These are phyloP conservation scores for Amaurobius ferox DNA, from an alignment of 2,888 invertebrate species.

Conservation along the genomic window DNA sequence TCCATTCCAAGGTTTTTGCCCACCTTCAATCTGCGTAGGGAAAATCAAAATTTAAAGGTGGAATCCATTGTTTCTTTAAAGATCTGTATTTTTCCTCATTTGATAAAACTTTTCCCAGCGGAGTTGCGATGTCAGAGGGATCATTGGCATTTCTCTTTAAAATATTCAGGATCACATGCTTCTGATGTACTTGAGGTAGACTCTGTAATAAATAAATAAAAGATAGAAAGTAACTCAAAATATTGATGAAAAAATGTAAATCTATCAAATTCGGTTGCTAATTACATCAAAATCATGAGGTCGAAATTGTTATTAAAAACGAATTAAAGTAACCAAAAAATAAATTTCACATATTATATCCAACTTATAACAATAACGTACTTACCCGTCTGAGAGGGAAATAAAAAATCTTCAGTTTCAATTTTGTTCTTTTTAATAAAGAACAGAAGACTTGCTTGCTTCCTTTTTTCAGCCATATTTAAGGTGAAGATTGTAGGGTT, in stretches of 20 bases:
- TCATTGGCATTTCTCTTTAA: too few species aligned
- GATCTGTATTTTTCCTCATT: not conserved
- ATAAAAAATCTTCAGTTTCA: not conserved
- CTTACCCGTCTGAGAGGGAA: not conserved
- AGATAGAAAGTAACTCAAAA: not conserved
- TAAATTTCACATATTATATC: too few species aligned
- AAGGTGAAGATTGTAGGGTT: too few species aligned
- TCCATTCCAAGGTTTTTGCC: not conserved
- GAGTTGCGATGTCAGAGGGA: not conserved
- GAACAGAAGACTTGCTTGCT: not conserved
- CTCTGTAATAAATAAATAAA: not conserved
- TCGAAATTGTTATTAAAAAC: not conserved
- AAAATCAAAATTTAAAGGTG: not conserved
- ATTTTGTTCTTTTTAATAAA: not conserved
- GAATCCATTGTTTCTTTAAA: not conserved
- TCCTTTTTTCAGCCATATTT: slow-evolving; percentile 11
- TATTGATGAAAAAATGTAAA: not conserved
- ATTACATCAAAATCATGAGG: not conserved
- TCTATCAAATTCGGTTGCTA: not conserved
- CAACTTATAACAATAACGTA: too few species aligned
- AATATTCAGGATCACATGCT: not conserved
- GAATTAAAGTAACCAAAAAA: too few species aligned
- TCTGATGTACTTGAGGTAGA: not conserved
- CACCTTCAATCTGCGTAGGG: not conserved
- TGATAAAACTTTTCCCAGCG: not conserved